Percentiles rank a stretch among this genome's conserved stretches.
These are phyloP conservation scores for Pollimyrus isidori DNA, from an alignment of 2,113 vertebrate species.

Conservation along the genomic window DNA sequence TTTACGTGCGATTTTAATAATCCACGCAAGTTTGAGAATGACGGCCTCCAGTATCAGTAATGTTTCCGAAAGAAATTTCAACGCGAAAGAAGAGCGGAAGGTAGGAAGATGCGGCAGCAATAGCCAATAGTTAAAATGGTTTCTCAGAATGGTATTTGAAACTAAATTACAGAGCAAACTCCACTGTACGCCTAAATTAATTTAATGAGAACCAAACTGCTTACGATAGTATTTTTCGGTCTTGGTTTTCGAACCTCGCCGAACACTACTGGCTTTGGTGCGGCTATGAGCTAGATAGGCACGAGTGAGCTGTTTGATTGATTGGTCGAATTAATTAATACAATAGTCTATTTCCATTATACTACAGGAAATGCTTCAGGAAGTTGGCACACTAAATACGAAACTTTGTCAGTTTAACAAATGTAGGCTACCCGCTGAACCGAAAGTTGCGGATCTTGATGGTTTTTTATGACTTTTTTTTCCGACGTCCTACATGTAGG, in stretches of 20 bases:
- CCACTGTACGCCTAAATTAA: not conserved
- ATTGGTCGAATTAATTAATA: not conserved
- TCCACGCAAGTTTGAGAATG: conserved; percentile 22
- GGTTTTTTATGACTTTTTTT: not conserved
- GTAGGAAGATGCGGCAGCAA: conserved; percentile 24
- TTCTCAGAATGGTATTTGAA: not conserved
- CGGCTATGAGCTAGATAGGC: not conserved
- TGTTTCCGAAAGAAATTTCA: conserved; percentile 38
- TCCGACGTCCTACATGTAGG: not conserved
- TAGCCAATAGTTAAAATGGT: not conserved
- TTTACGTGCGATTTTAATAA: not conserved
- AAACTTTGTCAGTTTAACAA: not conserved
- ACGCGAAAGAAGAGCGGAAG: conserved; percentile 48
- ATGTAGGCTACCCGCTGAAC: not conserved
- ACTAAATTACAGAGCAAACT: not conserved
- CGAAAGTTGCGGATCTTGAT: not conserved
- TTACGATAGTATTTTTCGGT: not conserved
- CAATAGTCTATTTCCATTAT: not conserved
- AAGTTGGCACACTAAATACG: not conserved
- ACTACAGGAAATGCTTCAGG: not conserved
- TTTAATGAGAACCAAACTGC: not conserved
- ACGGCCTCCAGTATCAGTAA: conserved; percentile 40
- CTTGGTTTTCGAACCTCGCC: not conserved
- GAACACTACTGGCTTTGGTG: not conserved
- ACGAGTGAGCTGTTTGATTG: not conserved